A percentile compares a stretch with the other conserved stretches of the same genome.
These are phyloP conservation scores for Conomelus anceps DNA, from an alignment of 2,888 invertebrate species.

Conservation along the genomic window DNA sequence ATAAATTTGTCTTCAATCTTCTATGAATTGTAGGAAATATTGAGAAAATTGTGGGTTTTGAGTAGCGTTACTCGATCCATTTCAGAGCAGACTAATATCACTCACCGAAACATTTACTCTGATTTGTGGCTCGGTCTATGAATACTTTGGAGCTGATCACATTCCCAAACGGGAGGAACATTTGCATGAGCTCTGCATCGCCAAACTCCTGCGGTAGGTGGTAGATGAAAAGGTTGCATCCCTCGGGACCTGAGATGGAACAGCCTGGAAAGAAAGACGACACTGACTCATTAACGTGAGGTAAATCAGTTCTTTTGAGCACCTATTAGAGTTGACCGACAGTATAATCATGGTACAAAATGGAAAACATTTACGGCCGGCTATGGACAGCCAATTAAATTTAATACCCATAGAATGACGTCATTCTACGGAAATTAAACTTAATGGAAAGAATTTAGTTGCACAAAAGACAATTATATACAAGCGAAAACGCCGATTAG, in stretches of 20 bases:
- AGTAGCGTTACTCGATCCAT: background rate
- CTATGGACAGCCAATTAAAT: no score
- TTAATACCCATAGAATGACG: no score
- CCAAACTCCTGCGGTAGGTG: conserved; percentile 99
- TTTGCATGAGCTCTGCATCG: conserved; percentile 98
- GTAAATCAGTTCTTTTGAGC: background rate
- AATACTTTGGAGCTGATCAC: conserved; percentile 99
- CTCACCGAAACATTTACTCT: conserved; percentile 99
- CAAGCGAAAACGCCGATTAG: no score
- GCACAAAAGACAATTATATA: no score
- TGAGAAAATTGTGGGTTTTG: background rate
- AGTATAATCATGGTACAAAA: no score
- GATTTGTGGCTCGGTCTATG: conserved; percentile 99
- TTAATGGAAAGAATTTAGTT: no score
- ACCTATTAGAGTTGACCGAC: background rate
- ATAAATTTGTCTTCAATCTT: no score
- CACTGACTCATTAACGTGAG: conserved; percentile 28
- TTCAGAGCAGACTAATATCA: background rate
- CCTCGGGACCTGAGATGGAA: conserved; percentile 96
- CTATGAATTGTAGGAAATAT: no score
- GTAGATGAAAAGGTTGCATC: conserved; percentile 99
- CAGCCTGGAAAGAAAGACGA: conserved; percentile 58
- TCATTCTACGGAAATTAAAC: no score
- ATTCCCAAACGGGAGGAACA: conserved; percentile 99
- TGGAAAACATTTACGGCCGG: no score